Conservation (phyloP, 2,888 invertebrate species). For the Eupithecia subumbrata region DNA sequence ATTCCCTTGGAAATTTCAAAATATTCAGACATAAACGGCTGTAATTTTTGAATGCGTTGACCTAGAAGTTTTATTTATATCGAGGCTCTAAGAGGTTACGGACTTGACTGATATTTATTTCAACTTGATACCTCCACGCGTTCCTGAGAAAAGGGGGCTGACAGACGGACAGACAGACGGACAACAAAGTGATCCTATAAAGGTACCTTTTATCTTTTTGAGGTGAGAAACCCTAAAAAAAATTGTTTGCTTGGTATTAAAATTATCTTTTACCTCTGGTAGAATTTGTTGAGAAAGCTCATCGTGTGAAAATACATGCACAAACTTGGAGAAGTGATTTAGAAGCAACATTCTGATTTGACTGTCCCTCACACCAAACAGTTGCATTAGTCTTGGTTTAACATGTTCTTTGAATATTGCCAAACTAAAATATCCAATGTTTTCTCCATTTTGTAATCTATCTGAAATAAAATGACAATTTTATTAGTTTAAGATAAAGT, state of each 20-base stretch:
- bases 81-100: too few relatives aligned
- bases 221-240: too few relatives aligned
- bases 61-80: too few relatives aligned
- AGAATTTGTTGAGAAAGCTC: conserved; percentile 90
- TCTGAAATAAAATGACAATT: conserved; percentile 58
- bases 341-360: conserved; percentile 90
- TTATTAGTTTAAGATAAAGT: not conserved
- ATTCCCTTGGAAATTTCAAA: too few relatives aligned
- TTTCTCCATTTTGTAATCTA: conserved; percentile 70
- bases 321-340: conserved; percentile 90
- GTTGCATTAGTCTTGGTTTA: conserved; percentile 89
- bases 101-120: too few relatives aligned
- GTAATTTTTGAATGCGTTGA: too few relatives aligned
- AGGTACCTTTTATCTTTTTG: too few relatives aligned
- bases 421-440: conserved; percentile 86
- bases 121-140: too few relatives aligned
- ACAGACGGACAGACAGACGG: too few relatives aligned
- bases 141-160: too few relatives aligned
- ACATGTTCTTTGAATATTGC: conserved; percentile 89
- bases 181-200: too few relatives aligned
- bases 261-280: conserved; percentile 87
- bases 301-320: conserved; percentile 89
- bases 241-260: not conserved
- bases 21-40: too few relatives aligned
- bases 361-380: conserved; percentile 93